Evolutionary conservation across 1,140 invertebrate genomes (phyloP).

Genomic region (Lutraria rhynchaena): DNA sequence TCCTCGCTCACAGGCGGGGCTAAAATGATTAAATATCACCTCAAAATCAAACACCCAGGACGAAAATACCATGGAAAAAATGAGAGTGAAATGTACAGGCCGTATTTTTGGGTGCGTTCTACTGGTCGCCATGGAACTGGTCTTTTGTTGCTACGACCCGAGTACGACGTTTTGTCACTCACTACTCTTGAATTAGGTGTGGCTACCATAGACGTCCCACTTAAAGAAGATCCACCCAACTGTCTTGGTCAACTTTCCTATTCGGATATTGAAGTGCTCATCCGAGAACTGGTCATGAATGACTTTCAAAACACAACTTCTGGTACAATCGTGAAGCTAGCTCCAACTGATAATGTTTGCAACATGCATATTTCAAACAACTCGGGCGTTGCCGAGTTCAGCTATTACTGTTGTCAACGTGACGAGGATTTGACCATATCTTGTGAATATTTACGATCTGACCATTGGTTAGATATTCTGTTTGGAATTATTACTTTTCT

Average conservation of each 20-base stretch:
- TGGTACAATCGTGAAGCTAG: constrained; percentile 13
- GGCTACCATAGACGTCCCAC: constrained; percentile 1
- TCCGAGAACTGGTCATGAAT: constrained; percentile 45
- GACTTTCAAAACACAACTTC: constrained; percentile 38
- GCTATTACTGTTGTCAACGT: constrained; percentile 35
- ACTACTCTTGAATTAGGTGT: constrained; percentile 26
- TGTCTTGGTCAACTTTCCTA: constrained; percentile 15
- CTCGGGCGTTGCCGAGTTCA: constrained; percentile 3
- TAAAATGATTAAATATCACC: constrained; percentile 46
- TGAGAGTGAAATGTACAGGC: constrained; percentile 32
- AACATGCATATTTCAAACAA: constrained; percentile 31
- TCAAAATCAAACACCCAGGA: constrained; percentile 5
- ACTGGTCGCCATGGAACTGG: constrained; percentile 44
- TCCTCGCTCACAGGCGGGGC: not conserved
- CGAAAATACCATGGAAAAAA: not conserved
- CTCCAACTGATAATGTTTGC: constrained; percentile 44
- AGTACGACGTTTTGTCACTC: constrained; percentile 42
- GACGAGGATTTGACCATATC: not conserved
- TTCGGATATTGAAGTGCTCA: constrained; percentile 16
- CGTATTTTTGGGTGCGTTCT: constrained; percentile 38
- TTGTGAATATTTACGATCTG: constrained; percentile 4
- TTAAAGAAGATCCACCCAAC: constrained; percentile 7
- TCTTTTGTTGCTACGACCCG: constrained; percentile 29
- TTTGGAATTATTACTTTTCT: constrained; percentile 12
- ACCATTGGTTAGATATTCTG: constrained; percentile 32